These are phyloP conservation scores for Drosophila mulleri DNA, from an alignment of 2,888 invertebrate species.

Conservation along the genomic window DNA sequence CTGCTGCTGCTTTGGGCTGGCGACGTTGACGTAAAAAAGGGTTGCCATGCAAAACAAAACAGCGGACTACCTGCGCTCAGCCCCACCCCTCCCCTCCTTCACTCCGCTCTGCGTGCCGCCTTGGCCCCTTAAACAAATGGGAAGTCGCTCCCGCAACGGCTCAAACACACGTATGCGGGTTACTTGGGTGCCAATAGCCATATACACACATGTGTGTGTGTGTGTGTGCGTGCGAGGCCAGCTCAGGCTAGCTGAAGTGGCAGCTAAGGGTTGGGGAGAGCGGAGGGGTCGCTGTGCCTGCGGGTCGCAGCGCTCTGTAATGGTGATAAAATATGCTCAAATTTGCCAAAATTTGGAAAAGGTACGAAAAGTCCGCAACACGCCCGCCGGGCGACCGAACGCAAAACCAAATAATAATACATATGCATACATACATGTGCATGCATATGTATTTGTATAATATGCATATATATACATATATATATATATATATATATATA, in stretches of 20 bases:
- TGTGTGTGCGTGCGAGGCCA: constrained; percentile 10
- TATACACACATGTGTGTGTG: constrained; percentile 2
- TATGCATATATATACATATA: constrained; percentile 33
- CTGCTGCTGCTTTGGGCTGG: constrained; percentile 16
- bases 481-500: constrained; percentile 43
- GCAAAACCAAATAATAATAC: constrained; percentile 61
- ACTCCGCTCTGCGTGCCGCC: neutral
- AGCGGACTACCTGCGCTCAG: constrained; percentile 13
- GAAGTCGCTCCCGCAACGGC: neutral
- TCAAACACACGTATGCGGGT: constrained; percentile 52
- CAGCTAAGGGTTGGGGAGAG: too few relatives aligned
- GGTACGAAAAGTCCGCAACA: constrained; percentile 63
- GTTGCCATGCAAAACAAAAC: constrained; percentile 71
- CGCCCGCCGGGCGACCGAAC: constrained; percentile 48
- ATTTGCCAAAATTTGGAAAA: constrained; percentile 79
- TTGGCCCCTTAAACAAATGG: constrained; percentile 1
- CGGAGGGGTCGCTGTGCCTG: constrained; percentile 46
- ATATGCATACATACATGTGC: constrained; percentile 47
- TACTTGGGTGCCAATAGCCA: constrained; percentile 65
- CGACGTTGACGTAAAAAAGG: constrained; percentile 68
- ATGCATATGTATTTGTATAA: neutral
- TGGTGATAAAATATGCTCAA: constrained; percentile 83
- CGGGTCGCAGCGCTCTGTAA: constrained; percentile 73
- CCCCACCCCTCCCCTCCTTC: neutral
- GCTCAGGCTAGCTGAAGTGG: constrained; percentile 7